phyloP scores from a whole-genome alignment of 2,888 invertebrate species.

The Patella ulyssiponensis region DNA sequence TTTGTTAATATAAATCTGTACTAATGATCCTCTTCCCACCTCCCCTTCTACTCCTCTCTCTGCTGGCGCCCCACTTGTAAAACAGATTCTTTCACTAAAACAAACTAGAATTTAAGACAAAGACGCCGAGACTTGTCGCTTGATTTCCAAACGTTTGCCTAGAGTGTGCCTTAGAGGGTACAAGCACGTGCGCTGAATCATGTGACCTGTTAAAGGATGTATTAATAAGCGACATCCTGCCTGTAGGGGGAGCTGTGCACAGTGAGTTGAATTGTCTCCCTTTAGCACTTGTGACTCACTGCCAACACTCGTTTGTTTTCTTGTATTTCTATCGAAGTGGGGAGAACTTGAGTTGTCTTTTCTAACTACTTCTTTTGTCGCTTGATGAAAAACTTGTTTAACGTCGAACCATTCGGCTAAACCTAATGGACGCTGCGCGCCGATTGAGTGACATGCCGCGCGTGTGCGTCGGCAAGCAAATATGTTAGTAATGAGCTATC shows the following conservation, averaged over 20 bases:
- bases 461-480: constrained; percentile 25
- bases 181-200: constrained; percentile 9
- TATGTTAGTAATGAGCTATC: constrained; percentile 29
- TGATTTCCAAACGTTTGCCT: constrained; percentile 2
- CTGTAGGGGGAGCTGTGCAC: neutral
- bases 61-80: neutral
- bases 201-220: constrained; percentile 12
- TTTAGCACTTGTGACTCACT: constrained; percentile 10
- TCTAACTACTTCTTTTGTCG: neutral
- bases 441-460: constrained; percentile 1
- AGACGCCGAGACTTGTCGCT: neutral
- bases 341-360: too few relatives aligned
- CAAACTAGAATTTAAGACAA: neutral
- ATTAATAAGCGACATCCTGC: constrained; percentile 11
- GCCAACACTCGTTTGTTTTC: neutral
- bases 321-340: neutral
- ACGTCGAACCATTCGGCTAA: neutral
- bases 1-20: too few relatives aligned
- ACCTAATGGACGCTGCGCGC: neutral
- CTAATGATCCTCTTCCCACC: too few relatives aligned
- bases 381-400: neutral
- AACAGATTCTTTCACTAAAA: constrained; percentile 11
- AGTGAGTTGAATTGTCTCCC: neutral
- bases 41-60: neutral
- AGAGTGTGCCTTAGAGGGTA: neutral